Evolutionary conservation across 2,113 vertebrate species (phyloP), one percentile per base, ranked within the genome.

Genomic region (Hippocampus mohnikei): DNA sequence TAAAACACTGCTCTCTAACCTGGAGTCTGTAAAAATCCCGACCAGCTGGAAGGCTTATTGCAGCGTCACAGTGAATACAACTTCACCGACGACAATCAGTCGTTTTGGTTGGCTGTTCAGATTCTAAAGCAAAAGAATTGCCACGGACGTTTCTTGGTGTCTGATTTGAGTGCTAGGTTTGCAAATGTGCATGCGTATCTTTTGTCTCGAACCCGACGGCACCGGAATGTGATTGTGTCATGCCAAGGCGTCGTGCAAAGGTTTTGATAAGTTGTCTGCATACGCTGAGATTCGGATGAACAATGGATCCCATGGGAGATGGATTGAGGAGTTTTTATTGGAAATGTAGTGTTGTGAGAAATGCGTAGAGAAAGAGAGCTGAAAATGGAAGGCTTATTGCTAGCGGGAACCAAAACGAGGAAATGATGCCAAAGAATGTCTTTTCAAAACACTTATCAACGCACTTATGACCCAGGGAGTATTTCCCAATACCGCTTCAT

Each of bases 11-110:
- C 72, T 77, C 69, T 86, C 63, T 71, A 87, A 72, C 73, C 70
- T 64, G 41, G 72, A 88, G 85, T 88, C 82, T 83, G 81, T 90
- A 82, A 89, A 90, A 81, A n/a, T 74, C 69, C 20, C 21, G 70
- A 71, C 64, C 80, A 69, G 84, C 79, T 71, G 74, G 84, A 16
- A 66, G 79, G 79, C 11, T 27, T 88, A 88, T 87, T 90, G 81
- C 73, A 76, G 84, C 79, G 76, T 70, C 66, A 62, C 61, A 74
- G 73, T 76, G 81, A 69, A 82, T 4, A 48, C 66, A 78, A 53
- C 71, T 72, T 77, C 46, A 68, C 67, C 21, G 64, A 60, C 59
- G 27, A 40, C 53, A 40, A 66, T 59, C 72, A 40, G 50, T 42
- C 13, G 27, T 60, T 60, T 60, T 33, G 16, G 1, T 60, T 33